Evolutionary conservation across 2,797 vertebrate species (phyloP).

Genomic region (Siniperca scherzeri): DNA sequence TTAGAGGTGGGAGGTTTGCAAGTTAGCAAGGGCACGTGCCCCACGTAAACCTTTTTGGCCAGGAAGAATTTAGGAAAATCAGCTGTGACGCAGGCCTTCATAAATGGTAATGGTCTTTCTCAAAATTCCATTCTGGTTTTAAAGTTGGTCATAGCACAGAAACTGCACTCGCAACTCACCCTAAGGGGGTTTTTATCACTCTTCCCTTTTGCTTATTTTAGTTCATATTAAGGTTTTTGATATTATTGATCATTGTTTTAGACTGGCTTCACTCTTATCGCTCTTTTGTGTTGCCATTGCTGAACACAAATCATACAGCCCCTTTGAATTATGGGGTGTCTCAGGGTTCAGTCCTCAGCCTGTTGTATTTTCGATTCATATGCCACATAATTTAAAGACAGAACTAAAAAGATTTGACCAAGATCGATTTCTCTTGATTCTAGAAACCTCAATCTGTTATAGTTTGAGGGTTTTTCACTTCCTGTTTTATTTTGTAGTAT

Average conservation of each 20-base stretch:
- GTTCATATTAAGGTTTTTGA: background rate
- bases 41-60: background rate
- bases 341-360: background rate
- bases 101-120: background rate
- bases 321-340: background rate
- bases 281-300: background rate
- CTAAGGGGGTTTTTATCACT: background rate
- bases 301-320: background rate
- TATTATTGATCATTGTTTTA: background rate
- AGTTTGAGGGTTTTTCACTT: too few relatives aligned
- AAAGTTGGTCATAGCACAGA: background rate
- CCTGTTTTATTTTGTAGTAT: too few relatives aligned
- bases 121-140: background rate
- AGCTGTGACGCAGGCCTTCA: too few relatives aligned
- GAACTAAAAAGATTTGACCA: background rate
- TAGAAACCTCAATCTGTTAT: background rate
- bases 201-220: background rate
- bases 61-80: background rate
- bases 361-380: background rate
- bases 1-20: background rate
- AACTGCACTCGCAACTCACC: too few relatives aligned
- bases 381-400: background rate
- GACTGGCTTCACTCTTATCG: background rate
- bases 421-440: background rate
- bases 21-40: background rate